Evolutionary conservation across 2,888 invertebrate genomes (phyloP).

Genomic region (Ophion slaviceki): DNA sequence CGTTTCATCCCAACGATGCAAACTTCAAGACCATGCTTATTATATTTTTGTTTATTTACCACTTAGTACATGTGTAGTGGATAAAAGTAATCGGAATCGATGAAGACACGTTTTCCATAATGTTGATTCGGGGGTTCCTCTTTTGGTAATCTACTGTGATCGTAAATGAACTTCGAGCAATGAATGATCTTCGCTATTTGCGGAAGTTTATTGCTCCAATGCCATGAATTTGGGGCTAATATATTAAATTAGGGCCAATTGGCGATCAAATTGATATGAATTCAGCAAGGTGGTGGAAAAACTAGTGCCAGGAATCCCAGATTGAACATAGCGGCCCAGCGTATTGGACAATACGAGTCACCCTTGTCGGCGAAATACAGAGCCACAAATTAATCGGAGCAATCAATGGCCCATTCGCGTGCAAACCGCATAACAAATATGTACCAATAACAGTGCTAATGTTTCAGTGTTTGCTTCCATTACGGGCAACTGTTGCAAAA

Average conservation of each 20-base stretch:
- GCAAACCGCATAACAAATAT: background rate
- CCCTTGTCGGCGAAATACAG: background rate
- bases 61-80: no score
- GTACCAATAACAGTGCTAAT: background rate
- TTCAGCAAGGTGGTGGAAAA: background rate
- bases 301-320: background rate
- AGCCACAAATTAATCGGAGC: slow-evolving; percentile 8
- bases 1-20: no score
- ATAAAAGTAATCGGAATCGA: no score
- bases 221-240: background rate
- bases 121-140: no score
- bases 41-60: no score
- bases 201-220: background rate
- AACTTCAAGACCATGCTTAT: no score
- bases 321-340: background rate
- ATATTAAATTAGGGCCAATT: background rate
- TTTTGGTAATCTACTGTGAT: no score
- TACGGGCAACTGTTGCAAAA: background rate
- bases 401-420: slow-evolving; percentile 14
- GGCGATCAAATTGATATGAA: background rate
- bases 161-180: background rate
- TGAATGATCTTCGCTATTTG: background rate
- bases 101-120: no score
- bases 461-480: background rate
- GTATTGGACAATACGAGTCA: background rate